These are phyloP conservation scores for Heteromormyrus szaboi DNA, from an alignment of 2,797 vertebrate species.

Conservation along the genomic window DNA sequence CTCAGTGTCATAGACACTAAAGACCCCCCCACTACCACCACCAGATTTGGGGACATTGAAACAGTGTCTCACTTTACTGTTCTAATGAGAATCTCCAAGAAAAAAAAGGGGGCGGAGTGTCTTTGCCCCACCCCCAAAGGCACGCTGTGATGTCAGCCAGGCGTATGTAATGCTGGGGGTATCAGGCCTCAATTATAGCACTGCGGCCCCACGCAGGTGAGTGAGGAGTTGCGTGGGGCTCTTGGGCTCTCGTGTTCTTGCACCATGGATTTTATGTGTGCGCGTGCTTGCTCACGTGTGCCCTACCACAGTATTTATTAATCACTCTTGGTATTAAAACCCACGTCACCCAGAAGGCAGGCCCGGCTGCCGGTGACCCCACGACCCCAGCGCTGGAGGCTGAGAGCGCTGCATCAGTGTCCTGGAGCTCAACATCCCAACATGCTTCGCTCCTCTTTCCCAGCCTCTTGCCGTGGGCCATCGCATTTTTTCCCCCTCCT, in stretches of 20 bases:
- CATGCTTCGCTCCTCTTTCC: not conserved
- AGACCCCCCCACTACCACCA: conserved; percentile 12
- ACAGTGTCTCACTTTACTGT: conserved; percentile 20
- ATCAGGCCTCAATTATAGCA: conserved; percentile 38
- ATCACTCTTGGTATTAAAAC: conserved; percentile 4
- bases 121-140: conserved; percentile 27
- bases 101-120: conserved; percentile 18
- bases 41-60: conserved; percentile 52
- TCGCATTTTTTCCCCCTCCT: not conserved
- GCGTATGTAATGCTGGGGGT: conserved; percentile 36
- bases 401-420: not conserved
- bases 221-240: not conserved
- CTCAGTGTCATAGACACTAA: conserved; percentile 20
- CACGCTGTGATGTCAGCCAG: conserved; percentile 33
- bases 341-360: not conserved
- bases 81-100: conserved; percentile 20
- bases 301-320: not conserved
- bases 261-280: not conserved
- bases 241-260: not conserved
- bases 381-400: not conserved
- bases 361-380: not conserved
- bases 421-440: not conserved
- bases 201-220: not conserved
- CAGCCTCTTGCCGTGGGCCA: not conserved
- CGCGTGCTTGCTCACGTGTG: not conserved